Base-by-base conservation (phyloP, 2,888 invertebrate species). In the Eupithecia centaureata region DNA sequence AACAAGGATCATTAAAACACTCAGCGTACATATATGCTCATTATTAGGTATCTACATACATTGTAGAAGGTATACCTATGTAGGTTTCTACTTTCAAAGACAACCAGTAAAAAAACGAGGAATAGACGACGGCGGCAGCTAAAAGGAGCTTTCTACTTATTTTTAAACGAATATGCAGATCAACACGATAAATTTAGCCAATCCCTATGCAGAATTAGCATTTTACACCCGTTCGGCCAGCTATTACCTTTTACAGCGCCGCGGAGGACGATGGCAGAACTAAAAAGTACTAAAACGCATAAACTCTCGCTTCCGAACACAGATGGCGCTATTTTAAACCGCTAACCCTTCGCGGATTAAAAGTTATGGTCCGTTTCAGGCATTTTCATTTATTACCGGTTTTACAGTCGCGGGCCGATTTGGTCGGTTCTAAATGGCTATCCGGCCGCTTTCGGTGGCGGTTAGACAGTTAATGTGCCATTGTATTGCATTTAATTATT, bases 351-450 rank as follows among this genome's bases (percentile, higher is more conserved):
- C 73, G 71, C 73, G 78, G 82, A 85, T 86, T 82, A 82, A 83
- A 85, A 85, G 75, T 82, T 86, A 88, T 82, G 73, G 81, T 77
- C 73, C 66, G 67, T 63, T 69, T 75, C 30, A 73, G 65, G 57
- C 83, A 83, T 86, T 86, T 89, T 86, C 83, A 86, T 88, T 89
- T 82, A 84, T 87, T 81, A 82, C 75, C 70, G 75, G 75, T 82
- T 79, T 77, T 73, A 75, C 70, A 70, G 69, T 72, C 73, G 3
- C 74, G 58, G 63, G 65, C 73, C 74, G 70, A 76, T 79, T 80
- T 70, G 64, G 79, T 77, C 76, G 77, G 79, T 77, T 79, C 77
- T 79, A 79, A 76, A 66, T 74, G 68, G 72, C 75, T 75, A 78
- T 82, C 81, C 75, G 76, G 63, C 70, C 70, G 67, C 54, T 68